Evolutionary conservation across 2,797 vertebrate species (phyloP).

Genomic region (Halcyon badia): DNA sequence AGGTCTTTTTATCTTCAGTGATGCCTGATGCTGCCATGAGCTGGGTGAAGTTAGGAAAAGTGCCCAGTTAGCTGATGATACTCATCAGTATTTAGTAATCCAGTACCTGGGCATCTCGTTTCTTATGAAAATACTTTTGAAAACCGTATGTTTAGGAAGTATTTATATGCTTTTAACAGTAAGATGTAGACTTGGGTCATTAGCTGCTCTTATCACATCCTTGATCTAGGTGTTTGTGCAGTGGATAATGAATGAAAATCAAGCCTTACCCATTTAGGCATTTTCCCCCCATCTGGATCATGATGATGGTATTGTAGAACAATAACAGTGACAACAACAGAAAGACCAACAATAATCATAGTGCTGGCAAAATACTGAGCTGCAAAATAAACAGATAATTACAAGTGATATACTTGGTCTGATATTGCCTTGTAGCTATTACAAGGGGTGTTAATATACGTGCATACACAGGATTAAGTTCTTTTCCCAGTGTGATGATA

Average conservation of each 20-base stretch:
- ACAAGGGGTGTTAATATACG: neutral
- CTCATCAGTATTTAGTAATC: neutral
- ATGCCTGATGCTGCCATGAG: neutral
- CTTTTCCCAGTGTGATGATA: neutral
- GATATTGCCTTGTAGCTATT: neutral
- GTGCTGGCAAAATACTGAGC: constrained; percentile 88
- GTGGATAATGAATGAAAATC: neutral
- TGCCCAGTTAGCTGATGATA: neutral
- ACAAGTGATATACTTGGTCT: neutral
- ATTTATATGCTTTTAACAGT: neutral
- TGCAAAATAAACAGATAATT: constrained; percentile 65
- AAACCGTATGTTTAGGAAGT: neutral
- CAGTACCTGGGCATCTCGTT: neutral
- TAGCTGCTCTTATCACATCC: neutral
- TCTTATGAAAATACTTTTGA: neutral
- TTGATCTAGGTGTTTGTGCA: neutral
- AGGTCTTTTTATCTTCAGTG: neutral
- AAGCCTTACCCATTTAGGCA: constrained; percentile 86
- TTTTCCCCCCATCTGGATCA: constrained; percentile 85
- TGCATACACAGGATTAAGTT: neutral
- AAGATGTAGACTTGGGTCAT: neutral
- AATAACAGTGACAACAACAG: constrained; percentile 85
- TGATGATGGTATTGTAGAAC: constrained; percentile 86
- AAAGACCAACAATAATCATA: constrained; percentile 86
- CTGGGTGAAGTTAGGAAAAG: neutral